Evolutionary conservation across 2,113 vertebrate genomes (phyloP).

Genomic region (Prunella himalayana): DNA sequence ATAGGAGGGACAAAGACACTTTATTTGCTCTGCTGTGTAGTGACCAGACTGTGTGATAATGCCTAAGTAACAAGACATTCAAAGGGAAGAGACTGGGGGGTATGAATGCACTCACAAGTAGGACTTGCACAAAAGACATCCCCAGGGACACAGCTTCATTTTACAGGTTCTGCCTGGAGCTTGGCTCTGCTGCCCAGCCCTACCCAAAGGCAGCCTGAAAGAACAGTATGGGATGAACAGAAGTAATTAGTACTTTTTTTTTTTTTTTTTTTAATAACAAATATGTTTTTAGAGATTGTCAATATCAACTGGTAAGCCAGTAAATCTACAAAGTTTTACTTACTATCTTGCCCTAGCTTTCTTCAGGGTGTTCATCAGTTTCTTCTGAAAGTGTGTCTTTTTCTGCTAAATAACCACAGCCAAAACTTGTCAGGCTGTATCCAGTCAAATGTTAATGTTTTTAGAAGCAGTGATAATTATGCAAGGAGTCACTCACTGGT

Average conservation of each 20-base stretch:
- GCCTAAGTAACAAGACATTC: neutral
- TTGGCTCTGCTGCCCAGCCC: neutral
- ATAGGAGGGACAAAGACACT: neutral
- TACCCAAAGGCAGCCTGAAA: neutral
- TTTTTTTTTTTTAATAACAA: neutral
- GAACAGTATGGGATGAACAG: neutral
- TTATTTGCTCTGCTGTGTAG: neutral
- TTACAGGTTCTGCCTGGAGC: neutral
- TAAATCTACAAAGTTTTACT: neutral
- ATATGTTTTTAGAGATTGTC: neutral
- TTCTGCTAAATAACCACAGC: neutral
- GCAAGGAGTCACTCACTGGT: neutral
- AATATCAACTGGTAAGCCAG: neutral
- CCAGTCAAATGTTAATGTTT: neutral
- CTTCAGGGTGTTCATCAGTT: neutral
- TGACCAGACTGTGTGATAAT: neutral
- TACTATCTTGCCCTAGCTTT: neutral
- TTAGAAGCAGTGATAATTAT: neutral
- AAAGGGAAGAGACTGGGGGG: neutral
- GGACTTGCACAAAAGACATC: neutral
- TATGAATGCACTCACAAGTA: neutral
- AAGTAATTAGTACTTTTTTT: neutral
- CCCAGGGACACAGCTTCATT: neutral
- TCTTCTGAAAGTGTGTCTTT: neutral
- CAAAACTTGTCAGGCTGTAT: neutral